Evolutionary conservation across 2,888 invertebrate genomes (phyloP), one percentile per base, ranked within the genome.

Genomic region (Junonia oenone): DNA sequence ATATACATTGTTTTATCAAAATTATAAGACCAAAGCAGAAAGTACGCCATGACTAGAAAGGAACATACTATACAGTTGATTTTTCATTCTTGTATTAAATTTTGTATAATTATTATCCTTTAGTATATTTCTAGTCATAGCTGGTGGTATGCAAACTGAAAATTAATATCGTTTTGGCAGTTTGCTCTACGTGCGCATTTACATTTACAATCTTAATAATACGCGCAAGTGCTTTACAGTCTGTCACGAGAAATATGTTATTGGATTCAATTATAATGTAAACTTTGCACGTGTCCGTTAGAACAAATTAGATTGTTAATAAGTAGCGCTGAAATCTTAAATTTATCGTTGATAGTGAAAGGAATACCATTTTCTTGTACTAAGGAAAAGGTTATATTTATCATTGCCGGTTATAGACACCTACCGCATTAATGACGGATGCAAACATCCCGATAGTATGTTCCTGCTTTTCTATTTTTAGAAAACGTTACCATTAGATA

Each of bases 161-260:
- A 46, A 52, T 46, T 46, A 38, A 52, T 52, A 46, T 46, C 17
- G 3, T 37, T 45, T 46, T 52, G 52, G 52, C 46, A 52, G 29
- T 46, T 45, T 19, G n/a, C 46, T 19, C 46, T 19, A 31, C 27
- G 29, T 52, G 46, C 52, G 46, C 46, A 52, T 11, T 14, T 19
- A 9, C 13, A 43, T 43, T 43, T 19, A 52, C 14, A 52, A 19
- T 46, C 29, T 46, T 29, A 14, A 9, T 26, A 35, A 35, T 51
- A 51, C 38, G 17, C 17, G 17, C 15, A n/a, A 19, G 26, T 26
- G 26, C 13, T 43, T 43, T 26, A 26, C 43, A 43, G 13, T 43
- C 6, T 43, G 43, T 13, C 43, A 43, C 6, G 26, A 40, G 17
- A 26, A 26, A 43, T 26, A 22, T 40, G n/a, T 26, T 43, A 26